These are phyloP conservation scores for Hypothenemus hampei DNA, from an alignment of 1,140 invertebrate genomes.

Conservation along the genomic window DNA sequence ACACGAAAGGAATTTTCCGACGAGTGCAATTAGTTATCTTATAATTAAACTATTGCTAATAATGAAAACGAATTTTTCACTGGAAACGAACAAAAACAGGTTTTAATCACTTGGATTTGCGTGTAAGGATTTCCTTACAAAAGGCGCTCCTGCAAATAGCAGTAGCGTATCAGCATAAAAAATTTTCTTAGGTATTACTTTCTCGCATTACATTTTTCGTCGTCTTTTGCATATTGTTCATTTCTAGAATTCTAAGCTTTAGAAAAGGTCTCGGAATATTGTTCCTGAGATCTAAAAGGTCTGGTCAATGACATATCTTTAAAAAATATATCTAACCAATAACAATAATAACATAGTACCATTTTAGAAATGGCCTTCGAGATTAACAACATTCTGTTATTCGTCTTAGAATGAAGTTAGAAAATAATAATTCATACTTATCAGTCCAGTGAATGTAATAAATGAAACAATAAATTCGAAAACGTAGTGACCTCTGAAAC, in stretches of 20 bases:
- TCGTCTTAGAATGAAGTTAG: too few species aligned
- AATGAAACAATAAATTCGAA: too few species aligned
- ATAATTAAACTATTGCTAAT: conserved; percentile 9
- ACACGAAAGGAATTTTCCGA: too few species aligned
- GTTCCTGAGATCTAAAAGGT: background rate
- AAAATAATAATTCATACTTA: too few species aligned
- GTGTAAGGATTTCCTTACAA: conserved; percentile 27
- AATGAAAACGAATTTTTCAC: conserved; percentile 16
- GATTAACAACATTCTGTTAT: too few species aligned
- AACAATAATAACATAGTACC: too few species aligned
- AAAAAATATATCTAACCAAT: background rate
- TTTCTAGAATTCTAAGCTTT: background rate
- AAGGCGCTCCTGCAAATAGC: conserved; percentile 27
- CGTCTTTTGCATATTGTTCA: background rate
- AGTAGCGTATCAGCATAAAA: conserved; percentile 12
- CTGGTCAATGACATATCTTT: background rate
- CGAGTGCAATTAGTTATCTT: too few species aligned
- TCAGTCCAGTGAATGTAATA: too few species aligned
- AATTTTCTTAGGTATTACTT: background rate
- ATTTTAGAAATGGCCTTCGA: too few species aligned
- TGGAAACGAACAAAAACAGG: conserved; percentile 18
- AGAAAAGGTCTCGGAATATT: background rate
- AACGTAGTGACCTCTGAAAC: too few species aligned
- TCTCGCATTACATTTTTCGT: background rate
- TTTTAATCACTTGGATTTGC: conserved; percentile 26